These are phyloP conservation scores for Hemistola chrysoprasaria DNA, from an alignment of 2,888 invertebrate genomes.

Conservation along the genomic window DNA sequence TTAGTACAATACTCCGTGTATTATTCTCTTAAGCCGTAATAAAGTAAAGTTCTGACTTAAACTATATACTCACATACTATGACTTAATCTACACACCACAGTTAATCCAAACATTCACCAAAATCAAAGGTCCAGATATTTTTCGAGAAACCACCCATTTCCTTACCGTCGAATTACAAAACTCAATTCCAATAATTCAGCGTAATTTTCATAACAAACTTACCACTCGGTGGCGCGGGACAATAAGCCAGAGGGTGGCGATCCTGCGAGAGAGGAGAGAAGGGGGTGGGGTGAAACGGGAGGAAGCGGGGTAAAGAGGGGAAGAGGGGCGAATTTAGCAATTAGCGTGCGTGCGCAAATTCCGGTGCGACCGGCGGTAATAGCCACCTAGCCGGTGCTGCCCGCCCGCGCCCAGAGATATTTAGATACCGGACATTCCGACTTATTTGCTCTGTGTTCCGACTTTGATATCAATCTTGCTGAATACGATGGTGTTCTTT, in stretches of 20 bases:
- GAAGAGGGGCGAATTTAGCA: conserved; percentile 59
- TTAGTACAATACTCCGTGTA: too few relatives aligned
- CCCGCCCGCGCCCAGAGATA: conserved; percentile 13
- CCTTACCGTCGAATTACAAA: conserved; percentile 6
- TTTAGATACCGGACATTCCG: conserved; percentile 26
- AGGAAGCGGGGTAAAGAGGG: conserved; percentile 18
- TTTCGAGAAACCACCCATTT: neutral
- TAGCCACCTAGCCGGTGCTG: conserved; percentile 49
- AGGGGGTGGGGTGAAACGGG: conserved; percentile 11
- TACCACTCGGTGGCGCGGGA: conserved; percentile 28
- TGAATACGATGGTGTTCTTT: conserved; percentile 7
- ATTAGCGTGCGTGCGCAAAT: conserved; percentile 64
- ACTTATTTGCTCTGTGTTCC: too few relatives aligned
- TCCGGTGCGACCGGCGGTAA: conserved; percentile 44
- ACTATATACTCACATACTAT: too few relatives aligned
- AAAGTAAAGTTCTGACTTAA: too few relatives aligned
- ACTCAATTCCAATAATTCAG: conserved; percentile 27
- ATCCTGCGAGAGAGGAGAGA: too few relatives aligned
- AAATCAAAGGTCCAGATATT: too few relatives aligned
- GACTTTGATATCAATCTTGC: conserved; percentile 1
- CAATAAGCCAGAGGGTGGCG: conserved; percentile 38
- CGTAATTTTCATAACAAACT: conserved; percentile 32
- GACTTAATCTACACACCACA: too few relatives aligned
- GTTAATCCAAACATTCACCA: too few relatives aligned
- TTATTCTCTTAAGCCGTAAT: too few relatives aligned